A percentile compares a stretch with the other conserved stretches of the same genome.
These are phyloP conservation scores for Myodes glareolus DNA, from an alignment of 2,113 vertebrate genomes.

Conservation along the genomic window DNA sequence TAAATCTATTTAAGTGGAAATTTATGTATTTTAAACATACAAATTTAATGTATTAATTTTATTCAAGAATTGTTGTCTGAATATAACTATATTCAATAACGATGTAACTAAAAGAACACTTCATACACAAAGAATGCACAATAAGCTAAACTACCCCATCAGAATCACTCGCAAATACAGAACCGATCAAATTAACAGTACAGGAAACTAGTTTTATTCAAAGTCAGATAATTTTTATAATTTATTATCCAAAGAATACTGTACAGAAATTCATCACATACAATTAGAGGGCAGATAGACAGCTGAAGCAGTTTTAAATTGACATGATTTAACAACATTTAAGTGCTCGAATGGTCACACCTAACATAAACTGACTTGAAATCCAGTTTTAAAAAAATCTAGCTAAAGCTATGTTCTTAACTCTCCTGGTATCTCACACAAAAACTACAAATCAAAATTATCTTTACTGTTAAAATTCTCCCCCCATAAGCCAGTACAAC, in stretches of 20 bases:
- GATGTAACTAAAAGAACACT: slow-evolving; percentile 54
- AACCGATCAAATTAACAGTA: slow-evolving; percentile 37
- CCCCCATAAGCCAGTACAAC: slow-evolving; percentile 48
- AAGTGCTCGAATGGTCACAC: background rate
- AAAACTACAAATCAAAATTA: slow-evolving; percentile 58
- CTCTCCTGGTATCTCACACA: slow-evolving; percentile 36
- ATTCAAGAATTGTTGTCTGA: slow-evolving; percentile 34
- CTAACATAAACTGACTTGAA: slow-evolving; percentile 47
- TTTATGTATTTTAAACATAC: background rate
- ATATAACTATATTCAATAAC: slow-evolving; percentile 58
- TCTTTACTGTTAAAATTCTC: slow-evolving; percentile 55
- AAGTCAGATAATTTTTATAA: slow-evolving; percentile 58
- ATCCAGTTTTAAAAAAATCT: slow-evolving; percentile 24
- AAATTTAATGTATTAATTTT: slow-evolving; percentile 60
- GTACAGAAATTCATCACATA: slow-evolving; percentile 34
- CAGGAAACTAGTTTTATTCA: slow-evolving; percentile 62
- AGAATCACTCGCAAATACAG: slow-evolving; percentile 57
- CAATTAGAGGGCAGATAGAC: slow-evolving; percentile 42
- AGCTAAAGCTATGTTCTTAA: slow-evolving; percentile 45
- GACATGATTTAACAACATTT: slow-evolving; percentile 57
- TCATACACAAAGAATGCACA: slow-evolving; percentile 28
- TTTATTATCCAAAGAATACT: slow-evolving; percentile 52
- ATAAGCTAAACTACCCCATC: slow-evolving; percentile 43
- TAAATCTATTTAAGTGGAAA: slow-evolving; percentile 58
- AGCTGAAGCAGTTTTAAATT: slow-evolving; percentile 51